Evolutionary conservation across 2,888 invertebrate genomes (phyloP).

Genomic region (Phortica okadai): DNA sequence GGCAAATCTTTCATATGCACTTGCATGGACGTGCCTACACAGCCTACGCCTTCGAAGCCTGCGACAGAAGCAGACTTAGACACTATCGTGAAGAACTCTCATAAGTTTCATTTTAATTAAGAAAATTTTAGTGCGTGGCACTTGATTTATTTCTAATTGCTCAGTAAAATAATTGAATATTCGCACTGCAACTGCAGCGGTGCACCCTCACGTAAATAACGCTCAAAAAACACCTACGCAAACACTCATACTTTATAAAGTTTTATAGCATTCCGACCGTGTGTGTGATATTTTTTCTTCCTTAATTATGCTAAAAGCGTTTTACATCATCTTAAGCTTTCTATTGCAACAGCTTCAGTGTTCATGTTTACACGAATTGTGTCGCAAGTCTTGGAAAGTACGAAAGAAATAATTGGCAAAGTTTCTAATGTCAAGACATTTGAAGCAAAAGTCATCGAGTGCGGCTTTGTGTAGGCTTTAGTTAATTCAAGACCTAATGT

Average conservation of each 20-base stretch:
- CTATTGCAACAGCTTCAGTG: conserved; percentile 52
- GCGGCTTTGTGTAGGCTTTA: conserved; percentile 12
- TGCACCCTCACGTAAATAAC: conserved; percentile 35
- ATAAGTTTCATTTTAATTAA: conserved; percentile 68
- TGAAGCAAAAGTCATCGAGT: conserved; percentile 5
- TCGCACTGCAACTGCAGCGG: conserved; percentile 63
- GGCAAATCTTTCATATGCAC: not conserved
- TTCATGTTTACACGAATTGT: conserved; percentile 58
- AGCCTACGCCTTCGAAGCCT: too few species aligned
- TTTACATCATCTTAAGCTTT: conserved; percentile 60
- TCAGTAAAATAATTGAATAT: conserved; percentile 64
- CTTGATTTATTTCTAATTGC: conserved; percentile 59
- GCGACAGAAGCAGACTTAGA: conserved; percentile 28
- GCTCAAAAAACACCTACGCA: conserved; percentile 39
- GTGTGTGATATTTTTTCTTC: conserved; percentile 22
- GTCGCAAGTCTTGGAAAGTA: conserved; percentile 13
- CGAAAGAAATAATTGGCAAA: conserved; percentile 60
- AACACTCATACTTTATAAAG: conserved; percentile 42
- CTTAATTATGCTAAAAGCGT: conserved; percentile 55
- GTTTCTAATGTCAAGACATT: conserved; percentile 49
- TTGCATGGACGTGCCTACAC: not conserved
- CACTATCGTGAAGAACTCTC: conserved; percentile 50
- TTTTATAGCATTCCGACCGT: conserved; percentile 27
- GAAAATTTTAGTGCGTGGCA: conserved; percentile 66
- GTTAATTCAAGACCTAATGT: conserved; percentile 34